Base-by-base conservation (phyloP, 2,113 vertebrate species). In the Cinclus mexicanus region DNA sequence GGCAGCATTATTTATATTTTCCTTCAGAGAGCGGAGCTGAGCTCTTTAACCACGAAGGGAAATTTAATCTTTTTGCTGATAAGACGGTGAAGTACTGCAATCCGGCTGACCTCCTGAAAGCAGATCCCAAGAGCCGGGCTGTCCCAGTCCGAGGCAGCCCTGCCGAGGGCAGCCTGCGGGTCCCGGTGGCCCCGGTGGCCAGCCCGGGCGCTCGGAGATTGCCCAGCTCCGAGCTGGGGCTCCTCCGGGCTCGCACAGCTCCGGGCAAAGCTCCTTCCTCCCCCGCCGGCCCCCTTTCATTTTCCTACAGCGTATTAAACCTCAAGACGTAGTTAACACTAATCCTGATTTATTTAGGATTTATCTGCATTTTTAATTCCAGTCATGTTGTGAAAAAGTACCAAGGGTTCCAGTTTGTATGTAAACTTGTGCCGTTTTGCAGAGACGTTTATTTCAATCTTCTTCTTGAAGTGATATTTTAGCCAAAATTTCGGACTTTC, bases 361-460 rank as follows among this genome's bases (percentile, higher is more conserved):
- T 98, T 98, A 98, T 98, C 98, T 98, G 94, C 97, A 97, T 98
- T 98, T 98, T 98, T 98, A 98, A 98, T 98, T 98, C 98, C 95
- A 91, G 96, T 97, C 97, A 88, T 96, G 96, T 94, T 93, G 96
- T 94, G 94, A 94, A 94, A 90, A 95, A 95, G 90, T 92, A 84
- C 72, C 61, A 9, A 64, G 79, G 89, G 93, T 83, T 95, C 88
- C 93, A 93, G 87, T 97, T 94, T 96, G 93, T 93, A 82, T 89
- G 93, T 94, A 97, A 97, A 97, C 96, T 98, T 93, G 29, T 14
- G 85, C 90, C 47, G 39, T 97, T 96, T 72, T 72, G 85, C 92
- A 94, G 95, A 94, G 82, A 69, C 91, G 42, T 97, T 96, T 96
- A 85, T 95, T 94, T 93, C 94, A 92, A 10, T 71, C 87, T 95